A percentile compares a stretch with the other conserved stretches of the same genome.
These are phyloP conservation scores for Patiria pectinifera DNA, from an alignment of 53 echinoderm and acorn worm species.

Conservation along the genomic window DNA sequence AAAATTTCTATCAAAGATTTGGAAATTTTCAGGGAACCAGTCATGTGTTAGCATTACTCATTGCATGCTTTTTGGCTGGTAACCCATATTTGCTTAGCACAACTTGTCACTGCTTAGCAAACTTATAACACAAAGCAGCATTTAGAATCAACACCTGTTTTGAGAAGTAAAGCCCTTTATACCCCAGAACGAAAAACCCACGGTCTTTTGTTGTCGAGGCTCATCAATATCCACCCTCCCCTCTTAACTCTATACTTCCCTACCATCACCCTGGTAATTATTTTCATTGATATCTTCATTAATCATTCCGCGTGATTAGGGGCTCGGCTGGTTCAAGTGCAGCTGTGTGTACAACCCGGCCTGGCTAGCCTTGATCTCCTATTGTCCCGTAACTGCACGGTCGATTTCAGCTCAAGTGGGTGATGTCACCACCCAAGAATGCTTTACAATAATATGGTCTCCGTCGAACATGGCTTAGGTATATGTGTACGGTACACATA, in stretches of 20 bases:
- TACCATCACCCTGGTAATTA: neutral
- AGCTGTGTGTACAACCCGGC: neutral
- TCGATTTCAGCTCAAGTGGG: neutral
- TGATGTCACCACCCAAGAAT: neutral
- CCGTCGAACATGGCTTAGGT: neutral
- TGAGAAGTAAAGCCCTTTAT: no score
- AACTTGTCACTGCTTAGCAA: no score
- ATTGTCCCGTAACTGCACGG: neutral
- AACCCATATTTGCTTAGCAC: no score
- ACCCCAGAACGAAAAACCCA: neutral
- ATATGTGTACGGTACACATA: neutral
- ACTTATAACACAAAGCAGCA: no score
- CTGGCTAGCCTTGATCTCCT: neutral
- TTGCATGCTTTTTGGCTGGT: no score
- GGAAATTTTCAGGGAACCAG: no score
- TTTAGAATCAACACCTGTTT: no score
- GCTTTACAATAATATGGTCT: neutral
- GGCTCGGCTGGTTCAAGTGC: neutral
- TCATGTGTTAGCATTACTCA: no score
- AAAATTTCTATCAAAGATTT: no score
- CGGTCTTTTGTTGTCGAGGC: neutral
- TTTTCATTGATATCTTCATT: neutral
- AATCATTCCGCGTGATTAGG: neutral
- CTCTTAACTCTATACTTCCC: neutral
- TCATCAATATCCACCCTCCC: neutral